Evolutionary conservation across 2,113 vertebrate genomes (phyloP), one percentile per base, ranked within the genome.

Genomic region (Stigmatopora argus): DNA sequence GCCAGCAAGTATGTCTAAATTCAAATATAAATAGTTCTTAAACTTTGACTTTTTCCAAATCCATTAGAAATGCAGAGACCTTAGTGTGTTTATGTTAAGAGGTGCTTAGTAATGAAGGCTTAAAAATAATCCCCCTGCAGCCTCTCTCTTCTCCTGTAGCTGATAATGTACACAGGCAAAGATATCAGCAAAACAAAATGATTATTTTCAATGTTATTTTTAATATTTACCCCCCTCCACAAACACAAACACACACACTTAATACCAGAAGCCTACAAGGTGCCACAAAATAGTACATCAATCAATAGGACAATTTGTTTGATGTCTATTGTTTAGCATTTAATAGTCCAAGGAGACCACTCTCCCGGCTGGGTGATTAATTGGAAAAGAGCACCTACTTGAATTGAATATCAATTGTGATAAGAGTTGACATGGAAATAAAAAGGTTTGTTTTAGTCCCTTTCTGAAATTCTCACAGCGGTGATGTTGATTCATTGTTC

Each of bases 61-160:
- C 23, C 53, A 56, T 31, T 12, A 4, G 53, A 31, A 56, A 56
- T 31, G 26, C 53, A 56, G 12, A 56, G 53, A 31, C 23, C 23
- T 56, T 14, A 31, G 23, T 31, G 23, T 31, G 53, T 56, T 56
- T 56, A 56, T 56, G 13, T 56, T 31, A 56, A 31, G 53, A 31
- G 53, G 53, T 56, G 53, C 53, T 56, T 56, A 56, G 23, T 15
- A 56, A 56, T 15, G 53, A 56, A 56, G 31, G 53, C 53, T 56
- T 56, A 56, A 56, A 56, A 56, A 31, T 56, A 56, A 56, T 56
- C 53, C 53, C 14, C 53, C 53, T 13, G 26, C 53, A 56, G 14
- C 53, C 23, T 56, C 23, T 7, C 23, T 56, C 21, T 12, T 21
- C 11, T 55, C 53, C 23, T 14, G 4, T 17, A 15, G 23, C 23